Conservation (phyloP, 1,140 invertebrate species). For the Ceratoteleas bidentatus region DNA sequence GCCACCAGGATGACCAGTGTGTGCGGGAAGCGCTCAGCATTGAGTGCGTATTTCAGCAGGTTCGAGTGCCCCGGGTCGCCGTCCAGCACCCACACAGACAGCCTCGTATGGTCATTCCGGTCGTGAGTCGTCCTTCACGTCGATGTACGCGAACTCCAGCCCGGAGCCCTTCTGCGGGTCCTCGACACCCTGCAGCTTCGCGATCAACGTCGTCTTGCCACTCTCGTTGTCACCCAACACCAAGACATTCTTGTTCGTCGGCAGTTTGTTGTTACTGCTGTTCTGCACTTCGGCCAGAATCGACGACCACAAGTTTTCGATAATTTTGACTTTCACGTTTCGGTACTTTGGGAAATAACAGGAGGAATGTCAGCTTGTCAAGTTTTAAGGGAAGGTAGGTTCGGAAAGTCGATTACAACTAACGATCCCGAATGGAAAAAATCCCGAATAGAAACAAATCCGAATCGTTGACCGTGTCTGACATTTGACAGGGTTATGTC, state of each 20-base stretch:
- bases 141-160: conserved; percentile 98
- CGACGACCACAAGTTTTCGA: conserved; percentile 89
- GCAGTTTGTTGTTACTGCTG: conserved; percentile 95
- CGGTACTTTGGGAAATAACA: too few species aligned
- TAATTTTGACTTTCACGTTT: too few species aligned
- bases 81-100: conserved; percentile 98
- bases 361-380: too few species aligned
- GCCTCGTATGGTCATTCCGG: conserved; percentile 96
- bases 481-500: too few species aligned
- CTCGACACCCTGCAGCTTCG: conserved; percentile 95
- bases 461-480: too few species aligned
- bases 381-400: too few species aligned
- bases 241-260: conserved; percentile 94
- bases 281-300: conserved; percentile 97
- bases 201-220: conserved; percentile 98
- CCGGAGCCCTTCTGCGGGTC: conserved; percentile 98
- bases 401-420: too few species aligned
- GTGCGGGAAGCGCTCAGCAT: conserved; percentile 93
- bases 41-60: conserved; percentile 95
- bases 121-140: conserved; percentile 99
- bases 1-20: conserved; percentile 96
- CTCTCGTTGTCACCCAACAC: conserved; percentile 96
- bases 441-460: too few species aligned
- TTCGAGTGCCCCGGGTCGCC: conserved; percentile 96
- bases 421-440: too few species aligned